Percentiles rank a stretch among this genome's conserved stretches.
These are phyloP conservation scores for Patella vulgata DNA, from an alignment of 1,140 invertebrate genomes.

Conservation along the genomic window DNA sequence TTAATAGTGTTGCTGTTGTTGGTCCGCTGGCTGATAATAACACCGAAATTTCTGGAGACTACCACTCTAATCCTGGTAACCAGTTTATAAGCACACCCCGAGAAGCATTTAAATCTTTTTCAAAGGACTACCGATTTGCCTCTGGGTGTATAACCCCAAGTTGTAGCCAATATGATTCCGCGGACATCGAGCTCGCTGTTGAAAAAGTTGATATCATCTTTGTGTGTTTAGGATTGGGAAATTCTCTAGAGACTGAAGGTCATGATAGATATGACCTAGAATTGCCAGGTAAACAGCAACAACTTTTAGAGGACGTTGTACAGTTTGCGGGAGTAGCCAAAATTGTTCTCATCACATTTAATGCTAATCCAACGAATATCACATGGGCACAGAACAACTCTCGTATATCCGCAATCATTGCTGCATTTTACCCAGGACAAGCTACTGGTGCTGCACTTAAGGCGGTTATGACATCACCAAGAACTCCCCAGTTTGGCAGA, in stretches of 20 bases:
- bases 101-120: constrained; percentile 41
- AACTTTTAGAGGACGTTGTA: constrained; percentile 17
- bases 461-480: constrained; percentile 27
- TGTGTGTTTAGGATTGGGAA: constrained; percentile 59
- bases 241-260: constrained; percentile 17
- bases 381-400: constrained; percentile 22
- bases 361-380: constrained; percentile 49
- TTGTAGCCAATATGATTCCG: constrained; percentile 46
- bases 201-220: constrained; percentile 50
- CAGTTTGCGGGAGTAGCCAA: constrained; percentile 32
- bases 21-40: constrained; percentile 64
- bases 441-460: constrained; percentile 45
- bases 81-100: constrained; percentile 51
- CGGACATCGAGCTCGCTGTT: constrained; percentile 42
- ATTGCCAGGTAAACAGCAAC: constrained; percentile 19
- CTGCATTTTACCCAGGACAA: constrained; percentile 57
- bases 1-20: constrained; percentile 42
- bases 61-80: constrained; percentile 47
- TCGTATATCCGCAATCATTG: constrained; percentile 41
- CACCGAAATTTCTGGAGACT: constrained; percentile 57
- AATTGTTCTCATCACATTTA: constrained; percentile 48
- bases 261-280: constrained; percentile 7
- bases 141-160: constrained; percentile 49
- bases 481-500: constrained; percentile 46
- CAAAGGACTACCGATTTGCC: constrained; percentile 28